A percentile compares a stretch with the other conserved stretches of the same genome.
phyloP scores from a whole-genome alignment of 1,140 invertebrate species.

The Scaptomyza pallida region DNA sequence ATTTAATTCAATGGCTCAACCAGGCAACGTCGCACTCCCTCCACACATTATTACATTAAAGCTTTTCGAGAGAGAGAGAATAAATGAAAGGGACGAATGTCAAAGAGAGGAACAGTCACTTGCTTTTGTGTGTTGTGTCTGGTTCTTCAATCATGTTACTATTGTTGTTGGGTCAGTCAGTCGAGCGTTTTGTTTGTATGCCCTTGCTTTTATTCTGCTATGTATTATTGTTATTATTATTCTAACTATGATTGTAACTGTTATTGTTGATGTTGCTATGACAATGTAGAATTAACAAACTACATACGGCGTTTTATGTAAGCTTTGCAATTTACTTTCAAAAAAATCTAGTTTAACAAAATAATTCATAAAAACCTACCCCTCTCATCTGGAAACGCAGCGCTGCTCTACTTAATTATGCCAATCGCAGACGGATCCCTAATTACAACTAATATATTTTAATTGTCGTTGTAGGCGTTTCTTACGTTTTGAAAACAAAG shows the following conservation, averaged over 20 bases:
- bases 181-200: constrained; percentile 76
- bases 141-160: constrained; percentile 36
- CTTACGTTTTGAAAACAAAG: not conserved
- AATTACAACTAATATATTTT: constrained; percentile 63
- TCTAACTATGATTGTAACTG: not conserved
- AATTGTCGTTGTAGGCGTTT: constrained; percentile 35
- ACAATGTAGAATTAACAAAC: constrained; percentile 52
- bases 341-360: constrained; percentile 38
- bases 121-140: constrained; percentile 34
- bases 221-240: constrained; percentile 31
- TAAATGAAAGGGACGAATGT: constrained; percentile 1
- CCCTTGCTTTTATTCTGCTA: constrained; percentile 52
- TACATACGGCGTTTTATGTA: constrained; percentile 44
- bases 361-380: not conserved
- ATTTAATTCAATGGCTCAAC: constrained; percentile 66
- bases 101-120: constrained; percentile 24
- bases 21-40: constrained; percentile 35
- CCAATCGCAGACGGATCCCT: not conserved
- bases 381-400: constrained; percentile 45
- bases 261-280: constrained; percentile 60
- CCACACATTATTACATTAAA: not conserved
- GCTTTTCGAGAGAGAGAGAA: constrained; percentile 12
- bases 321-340: constrained; percentile 51
- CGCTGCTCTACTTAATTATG: constrained; percentile 56
- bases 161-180: constrained; percentile 63